Evolutionary conservation across 1,140 invertebrate species (phyloP), one percentile per base, ranked within the genome.

Genomic region (Triops longicaudatus): DNA sequence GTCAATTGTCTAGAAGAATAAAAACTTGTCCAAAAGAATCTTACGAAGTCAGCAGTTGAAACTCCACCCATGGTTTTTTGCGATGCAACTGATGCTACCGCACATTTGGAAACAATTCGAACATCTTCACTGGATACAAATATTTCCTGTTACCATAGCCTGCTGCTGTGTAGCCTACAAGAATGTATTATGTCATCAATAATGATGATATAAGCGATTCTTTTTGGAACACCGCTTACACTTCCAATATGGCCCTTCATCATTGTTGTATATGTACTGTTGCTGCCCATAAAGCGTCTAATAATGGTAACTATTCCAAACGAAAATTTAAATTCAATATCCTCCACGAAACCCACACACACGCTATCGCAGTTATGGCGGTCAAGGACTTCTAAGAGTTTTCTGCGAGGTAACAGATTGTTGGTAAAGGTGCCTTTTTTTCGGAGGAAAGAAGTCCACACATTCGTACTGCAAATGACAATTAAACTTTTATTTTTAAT

Each of bases 281-380:
- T 73, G 27, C 79, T 80, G 7, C 91, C 91, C 50, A 93, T 89
- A 83, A 97, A 94, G 72, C 92, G 87, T 81, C 92, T 90, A 72
- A 97, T 91, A 80, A 98, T 87, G 5, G 93, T 90, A 0, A 91
- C 91, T 63, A 97, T 89, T 41, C 96, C 95, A 88, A 95, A 93
- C 0, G 93, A 94, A 83, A 97, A 97, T 81, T 91, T 88, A 82
- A 98, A 99, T 80, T 96, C 91, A 17, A 99, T 88, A 86, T 99
- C 95, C 87, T 99, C 97, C 77, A 93, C 91, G 81, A 99, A 99
- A 86, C 99, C 98, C 0, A 94, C 92, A 85, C 97, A 98, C n/a
- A 99, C 87, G 86, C 98, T 98, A 82, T 98, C 95, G 85, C 97
- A 99, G 86, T 99, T 98, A 17, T 99, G 86, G 71, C 95, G 88